A percentile compares a stretch with the other conserved stretches of the same genome.
phyloP scores from a whole-genome alignment of 2,113 vertebrate genomes.

The Labrus mixtus region DNA sequence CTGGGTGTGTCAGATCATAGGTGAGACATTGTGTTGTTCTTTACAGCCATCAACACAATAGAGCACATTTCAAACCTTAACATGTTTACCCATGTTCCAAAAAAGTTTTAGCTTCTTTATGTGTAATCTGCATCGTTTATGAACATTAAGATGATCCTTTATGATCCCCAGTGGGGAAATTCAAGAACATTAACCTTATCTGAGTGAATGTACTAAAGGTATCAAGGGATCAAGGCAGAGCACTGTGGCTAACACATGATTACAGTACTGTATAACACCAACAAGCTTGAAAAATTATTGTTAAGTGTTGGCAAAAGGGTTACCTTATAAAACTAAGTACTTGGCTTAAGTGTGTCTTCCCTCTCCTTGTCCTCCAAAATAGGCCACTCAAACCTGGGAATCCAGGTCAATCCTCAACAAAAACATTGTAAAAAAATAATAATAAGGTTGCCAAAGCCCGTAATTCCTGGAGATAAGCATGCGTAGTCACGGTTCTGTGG shows the following conservation, averaged over 20 bases:
- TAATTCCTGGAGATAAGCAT: not conserved
- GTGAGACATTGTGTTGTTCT: not conserved
- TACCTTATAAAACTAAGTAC: not conserved
- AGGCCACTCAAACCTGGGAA: not conserved
- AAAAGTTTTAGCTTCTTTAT: not conserved
- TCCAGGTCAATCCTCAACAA: not conserved
- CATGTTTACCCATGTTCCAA: not conserved
- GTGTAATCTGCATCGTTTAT: too few relatives aligned
- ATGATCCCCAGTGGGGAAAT: too few relatives aligned
- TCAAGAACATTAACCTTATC: too few relatives aligned
- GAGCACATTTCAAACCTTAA: not conserved
- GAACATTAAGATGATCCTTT: too few relatives aligned
- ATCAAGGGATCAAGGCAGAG: not conserved
- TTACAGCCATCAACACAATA: not conserved
- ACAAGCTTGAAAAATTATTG: not conserved
- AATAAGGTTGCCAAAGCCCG: not conserved
- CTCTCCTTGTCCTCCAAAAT: not conserved
- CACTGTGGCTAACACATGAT: too few relatives aligned
- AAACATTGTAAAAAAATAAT: not conserved
- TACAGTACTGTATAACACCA: too few relatives aligned
- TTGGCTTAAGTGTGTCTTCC: not conserved
- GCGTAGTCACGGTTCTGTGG: not conserved
- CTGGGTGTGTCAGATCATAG: slow-evolving; percentile 7
- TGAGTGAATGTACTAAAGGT: too few relatives aligned
- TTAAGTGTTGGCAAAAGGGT: not conserved